Evolutionary conservation across 2,888 invertebrate species (phyloP).

Genomic region (Ennomos fuscantarius): DNA sequence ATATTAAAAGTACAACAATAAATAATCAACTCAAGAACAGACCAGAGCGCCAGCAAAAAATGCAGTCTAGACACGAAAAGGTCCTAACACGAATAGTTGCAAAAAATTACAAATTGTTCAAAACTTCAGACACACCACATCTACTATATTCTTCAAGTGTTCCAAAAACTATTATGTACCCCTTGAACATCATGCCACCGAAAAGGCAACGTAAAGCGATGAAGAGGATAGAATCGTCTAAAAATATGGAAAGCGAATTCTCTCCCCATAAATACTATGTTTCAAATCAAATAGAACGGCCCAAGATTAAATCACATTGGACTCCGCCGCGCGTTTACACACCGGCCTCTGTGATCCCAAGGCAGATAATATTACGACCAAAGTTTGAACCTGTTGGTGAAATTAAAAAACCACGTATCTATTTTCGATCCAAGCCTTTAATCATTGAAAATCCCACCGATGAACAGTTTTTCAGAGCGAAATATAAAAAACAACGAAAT

Average conservation of each 20-base stretch:
- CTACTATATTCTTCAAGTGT: slow-evolving; percentile 45
- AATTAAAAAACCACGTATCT: not conserved
- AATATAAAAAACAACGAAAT: slow-evolving; percentile 39
- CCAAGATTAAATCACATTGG: slow-evolving; percentile 8
- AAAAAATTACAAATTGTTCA: slow-evolving; percentile 34
- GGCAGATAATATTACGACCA: slow-evolving; percentile 47
- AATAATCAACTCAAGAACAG: not conserved
- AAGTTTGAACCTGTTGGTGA: slow-evolving; percentile 46
- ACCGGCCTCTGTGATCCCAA: slow-evolving; percentile 33
- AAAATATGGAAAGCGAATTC: slow-evolving; percentile 41
- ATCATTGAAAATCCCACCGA: slow-evolving; percentile 40
- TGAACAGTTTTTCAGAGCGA: slow-evolving; percentile 44
- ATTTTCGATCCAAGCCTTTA: slow-evolving; percentile 46
- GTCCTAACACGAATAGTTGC: slow-evolving; percentile 11
- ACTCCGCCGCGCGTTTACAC: slow-evolving; percentile 13
- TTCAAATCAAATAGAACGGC: not conserved
- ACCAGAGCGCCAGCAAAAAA: slow-evolving; percentile 16
- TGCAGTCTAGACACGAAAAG: slow-evolving; percentile 3
- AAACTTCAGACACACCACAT: slow-evolving; percentile 14
- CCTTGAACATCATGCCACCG: slow-evolving; percentile 43
- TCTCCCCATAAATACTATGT: slow-evolving; percentile 9
- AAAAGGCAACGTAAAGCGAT: slow-evolving; percentile 45
- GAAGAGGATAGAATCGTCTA: slow-evolving; percentile 47
- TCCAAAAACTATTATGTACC: slow-evolving; percentile 52
- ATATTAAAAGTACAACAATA: slow-evolving; percentile 1